These are phyloP conservation scores for Diuraphis noxia DNA, from an alignment of 1,140 invertebrate genomes.

Conservation along the genomic window DNA sequence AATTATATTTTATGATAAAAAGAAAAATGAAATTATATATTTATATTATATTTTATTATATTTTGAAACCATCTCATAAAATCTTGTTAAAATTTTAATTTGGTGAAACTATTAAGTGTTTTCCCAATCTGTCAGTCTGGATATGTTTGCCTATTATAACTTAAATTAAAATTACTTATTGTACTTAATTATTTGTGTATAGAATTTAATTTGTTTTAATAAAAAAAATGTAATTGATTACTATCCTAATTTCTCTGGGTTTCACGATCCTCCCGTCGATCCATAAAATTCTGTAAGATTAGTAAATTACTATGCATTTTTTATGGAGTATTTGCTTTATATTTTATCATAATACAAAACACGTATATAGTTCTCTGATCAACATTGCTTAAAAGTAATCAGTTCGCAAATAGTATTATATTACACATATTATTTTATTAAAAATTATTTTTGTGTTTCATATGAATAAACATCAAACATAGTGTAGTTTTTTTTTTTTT, in stretches of 20 bases:
- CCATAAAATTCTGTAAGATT: background rate
- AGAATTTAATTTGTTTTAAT: too few relatives aligned
- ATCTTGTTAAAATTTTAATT: background rate
- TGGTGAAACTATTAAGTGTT: too few relatives aligned
- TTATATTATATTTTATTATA: too few relatives aligned
- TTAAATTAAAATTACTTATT: too few relatives aligned
- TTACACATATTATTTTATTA: background rate
- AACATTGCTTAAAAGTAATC: background rate
- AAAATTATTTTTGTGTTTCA: background rate
- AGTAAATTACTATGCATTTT: background rate
- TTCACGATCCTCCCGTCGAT: background rate
- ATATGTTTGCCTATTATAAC: too few relatives aligned
- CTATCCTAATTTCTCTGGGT: background rate
- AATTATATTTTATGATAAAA: background rate
- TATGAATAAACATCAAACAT: background rate
- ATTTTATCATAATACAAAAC: background rate
- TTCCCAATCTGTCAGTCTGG: too few relatives aligned
- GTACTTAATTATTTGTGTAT: too few relatives aligned
- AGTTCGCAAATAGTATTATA: too few relatives aligned
- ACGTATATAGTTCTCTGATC: background rate
- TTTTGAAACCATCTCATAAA: background rate
- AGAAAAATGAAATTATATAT: background rate
- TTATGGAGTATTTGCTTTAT: background rate
- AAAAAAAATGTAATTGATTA: too few relatives aligned
- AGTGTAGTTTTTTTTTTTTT: too few relatives aligned